Evolutionary conservation across 1,140 invertebrate species (phyloP), one percentile per base, ranked within the genome.

Genomic region (Dendrolimus punctatus): DNA sequence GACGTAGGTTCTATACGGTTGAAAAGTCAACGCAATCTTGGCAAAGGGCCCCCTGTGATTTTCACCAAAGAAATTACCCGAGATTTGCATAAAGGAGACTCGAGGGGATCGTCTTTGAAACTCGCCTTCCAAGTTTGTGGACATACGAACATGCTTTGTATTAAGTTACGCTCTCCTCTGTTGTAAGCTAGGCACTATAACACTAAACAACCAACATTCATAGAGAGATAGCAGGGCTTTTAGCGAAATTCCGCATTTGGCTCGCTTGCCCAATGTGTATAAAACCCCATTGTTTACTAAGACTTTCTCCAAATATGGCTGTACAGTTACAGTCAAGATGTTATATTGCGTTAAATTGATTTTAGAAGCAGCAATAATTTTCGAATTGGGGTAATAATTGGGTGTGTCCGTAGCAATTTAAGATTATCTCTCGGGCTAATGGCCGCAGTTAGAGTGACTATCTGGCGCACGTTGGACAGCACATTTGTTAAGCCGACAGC

Each of bases 401-500:
- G 55, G 48, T 57, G 46, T 46, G 48, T 48, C 41, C 52, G 62
- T 59, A 68, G 75, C 76, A 76, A 78, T 71, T 71, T 76, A 73
- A 76, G 71, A 75, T 79, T 79, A 79, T 77, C 72, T 69, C 57
- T 64, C 45, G 57, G 59, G 69, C 66, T 80, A 82, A 82, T 74
- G 64, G 73, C 71, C 66, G 73, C 70, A 70, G 76, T 84, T 80
- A 75, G 68, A 74, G 58, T 73, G 71, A 71, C 68, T 82, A 75
- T 76, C 72, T 69, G 74, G 71, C 71, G 64, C 66, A 60, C 68
- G 65, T 66, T 58, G 78, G 70, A 69, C 69, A 66, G 69, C 50
- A 71, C 76, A 79, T 80, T 80, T 78, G 73, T 80, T 69, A 65
- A 51, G 58, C 51, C 66, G 76, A 80, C 78, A 76, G 76, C 67